Percentiles rank a stretch among this genome's conserved stretches.
Conservation (phyloP, 2,888 invertebrate species). For the Cinara cedri region DNA sequence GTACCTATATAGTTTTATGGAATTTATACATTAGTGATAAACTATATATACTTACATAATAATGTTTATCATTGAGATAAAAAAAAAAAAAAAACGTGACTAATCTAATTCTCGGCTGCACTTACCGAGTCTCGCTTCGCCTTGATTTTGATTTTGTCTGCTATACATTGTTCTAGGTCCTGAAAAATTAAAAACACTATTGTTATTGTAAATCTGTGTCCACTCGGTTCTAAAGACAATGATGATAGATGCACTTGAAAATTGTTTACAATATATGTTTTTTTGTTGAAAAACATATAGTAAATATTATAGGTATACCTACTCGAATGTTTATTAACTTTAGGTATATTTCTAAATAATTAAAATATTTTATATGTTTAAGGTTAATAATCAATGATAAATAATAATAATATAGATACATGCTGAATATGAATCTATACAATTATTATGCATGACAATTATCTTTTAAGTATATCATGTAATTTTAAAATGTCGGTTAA, state of each 20-base stretch:
- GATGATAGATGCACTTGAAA: background rate
- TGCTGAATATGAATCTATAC: no score
- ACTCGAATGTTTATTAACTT: no score
- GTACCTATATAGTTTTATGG: conserved; percentile 24
- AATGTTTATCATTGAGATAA: conserved; percentile 30
- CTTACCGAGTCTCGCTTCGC: conserved; percentile 54
- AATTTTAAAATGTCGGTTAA: no score
- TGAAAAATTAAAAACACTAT: conserved; percentile 25
- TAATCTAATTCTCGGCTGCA: conserved; percentile 27
- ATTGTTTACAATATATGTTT: conserved; percentile 24
- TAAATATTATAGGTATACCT: no score
- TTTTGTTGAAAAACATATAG: background rate
- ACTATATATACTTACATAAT: background rate
- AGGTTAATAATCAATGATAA: no score
- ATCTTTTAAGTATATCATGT: no score
- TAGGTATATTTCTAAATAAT: no score
- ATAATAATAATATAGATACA: no score
- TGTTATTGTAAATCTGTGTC: conserved; percentile 40
- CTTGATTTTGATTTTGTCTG: conserved; percentile 53
- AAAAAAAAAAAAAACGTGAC: conserved; percentile 24
- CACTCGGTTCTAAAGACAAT: background rate
- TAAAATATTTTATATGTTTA: no score
- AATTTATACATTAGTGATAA: conserved; percentile 11
- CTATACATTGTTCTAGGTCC: conserved; percentile 48
- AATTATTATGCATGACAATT: no score